Percentiles rank a stretch among this genome's conserved stretches.
phyloP scores from a whole-genome alignment of 2,113 vertebrate genomes.

The Catharus fuscescens region DNA sequence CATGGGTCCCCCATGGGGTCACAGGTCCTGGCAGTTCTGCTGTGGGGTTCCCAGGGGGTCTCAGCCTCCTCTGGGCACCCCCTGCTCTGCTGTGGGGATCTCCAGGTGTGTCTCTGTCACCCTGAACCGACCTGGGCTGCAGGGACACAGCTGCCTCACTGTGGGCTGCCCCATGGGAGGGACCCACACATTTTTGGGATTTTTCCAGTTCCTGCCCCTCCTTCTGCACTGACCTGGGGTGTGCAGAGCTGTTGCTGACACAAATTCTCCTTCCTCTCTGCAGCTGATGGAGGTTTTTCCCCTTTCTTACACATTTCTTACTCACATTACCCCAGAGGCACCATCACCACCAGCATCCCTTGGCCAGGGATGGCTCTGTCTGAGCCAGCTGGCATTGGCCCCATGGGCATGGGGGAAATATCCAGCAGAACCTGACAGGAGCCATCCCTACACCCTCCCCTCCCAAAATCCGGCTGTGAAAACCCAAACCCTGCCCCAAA shows the following conservation, averaged over 20 bases:
- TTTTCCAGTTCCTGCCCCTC: neutral
- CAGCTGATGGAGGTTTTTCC: neutral
- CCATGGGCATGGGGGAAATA: rapidly evolving
- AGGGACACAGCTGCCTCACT: neutral
- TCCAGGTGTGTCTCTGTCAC: neutral
- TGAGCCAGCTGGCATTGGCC: neutral
- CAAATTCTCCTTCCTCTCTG: too few species aligned
- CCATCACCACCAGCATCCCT: neutral
- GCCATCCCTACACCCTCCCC: neutral
- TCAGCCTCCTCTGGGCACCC: neutral
- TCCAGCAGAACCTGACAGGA: neutral
- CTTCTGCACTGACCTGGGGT: neutral
- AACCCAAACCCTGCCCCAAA: neutral
- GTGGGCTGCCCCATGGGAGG: neutral
- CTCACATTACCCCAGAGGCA: neutral
- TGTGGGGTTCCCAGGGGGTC: rapidly evolving
- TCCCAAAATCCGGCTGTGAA: neutral
- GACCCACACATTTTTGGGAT: too few species aligned
- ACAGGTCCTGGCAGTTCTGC: neutral
- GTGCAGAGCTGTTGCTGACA: neutral
- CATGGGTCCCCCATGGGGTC: rapidly evolving
- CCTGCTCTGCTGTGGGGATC: neutral
- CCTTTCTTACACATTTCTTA: neutral
- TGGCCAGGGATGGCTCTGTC: rapidly evolving
- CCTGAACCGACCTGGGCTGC: neutral